A percentile compares a stretch with the other conserved stretches of the same genome.
These are phyloP conservation scores for Mechanitis mazaeus DNA, from an alignment of 2,888 invertebrate species.

Conservation along the genomic window DNA sequence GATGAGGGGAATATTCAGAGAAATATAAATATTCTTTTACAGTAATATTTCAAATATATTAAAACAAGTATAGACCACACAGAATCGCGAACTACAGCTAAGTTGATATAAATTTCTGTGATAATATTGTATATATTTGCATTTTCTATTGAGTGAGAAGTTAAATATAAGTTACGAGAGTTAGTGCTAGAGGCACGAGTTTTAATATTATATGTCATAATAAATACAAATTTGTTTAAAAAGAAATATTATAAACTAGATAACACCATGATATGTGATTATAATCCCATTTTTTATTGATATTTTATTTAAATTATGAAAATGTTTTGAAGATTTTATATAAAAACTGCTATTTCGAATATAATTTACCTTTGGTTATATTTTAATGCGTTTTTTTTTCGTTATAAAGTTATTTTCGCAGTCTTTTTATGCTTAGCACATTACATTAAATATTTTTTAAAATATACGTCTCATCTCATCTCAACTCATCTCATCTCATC, in stretches of 20 bases:
- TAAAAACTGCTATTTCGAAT: too few species aligned
- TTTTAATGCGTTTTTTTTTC: background rate
- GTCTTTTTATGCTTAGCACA: background rate
- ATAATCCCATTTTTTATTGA: conserved; percentile 17
- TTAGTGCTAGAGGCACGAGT: conserved; percentile 5
- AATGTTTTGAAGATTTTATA: too few species aligned
- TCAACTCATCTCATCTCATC: too few species aligned
- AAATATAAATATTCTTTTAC: conserved; percentile 7
- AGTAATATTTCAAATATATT: conserved; percentile 13
- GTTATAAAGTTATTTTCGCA: conserved; percentile 3
- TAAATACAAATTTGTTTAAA: conserved; percentile 14
- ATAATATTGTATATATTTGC: too few species aligned
- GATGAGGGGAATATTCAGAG: too few species aligned
- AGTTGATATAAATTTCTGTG: too few species aligned
- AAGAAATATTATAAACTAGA: conserved; percentile 16
- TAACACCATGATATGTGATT: conserved; percentile 24
- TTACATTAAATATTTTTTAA: conserved; percentile 1
- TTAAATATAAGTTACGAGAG: conserved; percentile 17
- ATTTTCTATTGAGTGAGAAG: conserved; percentile 8
- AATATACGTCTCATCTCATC: background rate
- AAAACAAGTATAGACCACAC: background rate
- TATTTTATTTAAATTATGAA: too few species aligned
- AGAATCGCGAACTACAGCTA: too few species aligned
- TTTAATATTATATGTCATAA: background rate
- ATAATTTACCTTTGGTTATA: background rate